Base-by-base conservation (phyloP, 2,888 invertebrate genomes). In the Drosophila robusta region DNA sequence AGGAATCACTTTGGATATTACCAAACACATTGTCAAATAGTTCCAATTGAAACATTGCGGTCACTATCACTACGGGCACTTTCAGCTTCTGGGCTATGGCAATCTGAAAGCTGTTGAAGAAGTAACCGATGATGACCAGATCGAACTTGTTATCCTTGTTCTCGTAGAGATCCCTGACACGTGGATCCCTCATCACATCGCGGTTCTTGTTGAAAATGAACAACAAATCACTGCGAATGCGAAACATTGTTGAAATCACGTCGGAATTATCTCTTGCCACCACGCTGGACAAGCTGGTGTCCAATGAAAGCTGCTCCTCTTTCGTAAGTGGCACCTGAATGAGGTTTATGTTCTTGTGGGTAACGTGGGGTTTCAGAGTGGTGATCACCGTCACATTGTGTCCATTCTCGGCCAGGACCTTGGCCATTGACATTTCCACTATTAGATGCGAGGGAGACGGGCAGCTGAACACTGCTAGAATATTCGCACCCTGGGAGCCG, bases 301-400 rank as follows among this genome's bases (percentile, higher is more conserved):
- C 62, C 2, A 78, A n/a, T 0, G 12, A 4, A 1, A 50, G 11
- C 3, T 70, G 22, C 11, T 83, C 78, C 29, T 78, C 74, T 6
- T 71, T 56, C 0, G 69, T 47, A 1, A 83, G 70, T 0, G 85
- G 77, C 11, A 91, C 66, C 0, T 72, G 22, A 3, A 91, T 90
- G 0, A 84, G 45, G 0, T 79, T 62, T 0, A 89, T 78, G 5
- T 75, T 76, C 4, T 73, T 70, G 39, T 90, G 85, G 0, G 38
- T 75, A 1, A 90, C 67, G 6, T 68, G 71, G 0, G 91, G 81
- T 7, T 85, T 76, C 0, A 88, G 29, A 0, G 76, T 67, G 1
- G 89, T 87, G 0, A 92, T 80, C 9, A 91, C 87, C 0, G 91
- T 92, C 3, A 92, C 87, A 70, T 92, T 89, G 62, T 92, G 92